These are phyloP conservation scores for Aromia moschata DNA, from an alignment of 2,888 invertebrate species.

Conservation along the genomic window DNA sequence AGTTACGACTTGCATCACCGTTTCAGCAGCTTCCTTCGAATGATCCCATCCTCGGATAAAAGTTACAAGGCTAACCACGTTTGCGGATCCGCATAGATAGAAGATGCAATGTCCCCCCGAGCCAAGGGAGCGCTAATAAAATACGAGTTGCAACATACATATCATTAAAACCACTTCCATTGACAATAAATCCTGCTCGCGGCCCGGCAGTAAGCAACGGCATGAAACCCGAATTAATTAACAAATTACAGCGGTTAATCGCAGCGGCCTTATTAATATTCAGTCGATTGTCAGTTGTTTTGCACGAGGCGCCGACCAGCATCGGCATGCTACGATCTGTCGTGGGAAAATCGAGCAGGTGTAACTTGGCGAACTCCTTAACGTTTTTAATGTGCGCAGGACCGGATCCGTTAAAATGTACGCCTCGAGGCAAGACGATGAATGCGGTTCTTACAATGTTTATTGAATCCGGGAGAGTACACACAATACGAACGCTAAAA, in stretches of 20 bases:
- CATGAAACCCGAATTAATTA: conserved; percentile 53
- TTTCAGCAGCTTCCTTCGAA: neutral
- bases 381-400: conserved; percentile 29
- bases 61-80: neutral
- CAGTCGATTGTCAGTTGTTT: conserved; percentile 50
- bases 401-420: conserved; percentile 11
- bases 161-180: conserved; percentile 22
- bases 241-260: conserved; percentile 54
- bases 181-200: conserved; percentile 28
- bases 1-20: too few relatives aligned
- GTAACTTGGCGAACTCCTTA: conserved; percentile 42
- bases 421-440: too few relatives aligned
- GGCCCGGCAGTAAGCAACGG: conserved; percentile 23
- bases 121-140: conserved; percentile 15
- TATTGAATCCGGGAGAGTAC: too few relatives aligned
- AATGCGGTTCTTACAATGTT: too few relatives aligned
- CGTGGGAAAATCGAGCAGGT: conserved; percentile 62
- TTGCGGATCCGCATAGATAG: neutral
- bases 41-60: neutral
- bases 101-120: neutral
- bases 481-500: too few relatives aligned
- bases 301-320: conserved; percentile 50
- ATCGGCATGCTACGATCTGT: conserved; percentile 36
- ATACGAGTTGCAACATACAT: conserved; percentile 24
- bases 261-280: conserved; percentile 55